Evolutionary conservation across 1,140 invertebrate species (phyloP).

Genomic region (Pseudomyrmex gracilis): DNA sequence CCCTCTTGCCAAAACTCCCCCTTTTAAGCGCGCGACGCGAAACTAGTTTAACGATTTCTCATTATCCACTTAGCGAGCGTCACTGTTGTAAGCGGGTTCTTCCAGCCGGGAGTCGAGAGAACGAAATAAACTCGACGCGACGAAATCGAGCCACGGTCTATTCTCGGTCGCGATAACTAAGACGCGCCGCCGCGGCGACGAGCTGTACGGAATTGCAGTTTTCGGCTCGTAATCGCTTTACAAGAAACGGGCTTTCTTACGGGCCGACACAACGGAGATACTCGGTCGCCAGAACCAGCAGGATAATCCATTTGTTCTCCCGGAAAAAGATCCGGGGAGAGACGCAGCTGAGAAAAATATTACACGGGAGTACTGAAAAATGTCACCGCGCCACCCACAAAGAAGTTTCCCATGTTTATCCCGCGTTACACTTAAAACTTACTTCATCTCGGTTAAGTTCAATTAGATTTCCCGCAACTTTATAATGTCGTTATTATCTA

Average conservation of each 20-base stretch:
- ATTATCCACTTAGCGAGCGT: constrained; percentile 57
- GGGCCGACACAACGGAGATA: constrained; percentile 47
- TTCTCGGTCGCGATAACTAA: constrained; percentile 24
- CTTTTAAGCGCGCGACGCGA: neutral
- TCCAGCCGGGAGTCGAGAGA: constrained; percentile 7
- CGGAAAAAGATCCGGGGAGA: constrained; percentile 4
- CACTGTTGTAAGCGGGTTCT: constrained; percentile 56
- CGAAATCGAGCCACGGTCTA: constrained; percentile 36
- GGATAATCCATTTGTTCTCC: constrained; percentile 57
- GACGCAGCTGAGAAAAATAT: constrained; percentile 58
- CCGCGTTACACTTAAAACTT: constrained; percentile 57
- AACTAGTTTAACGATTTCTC: constrained; percentile 62
- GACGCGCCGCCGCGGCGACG: neutral
- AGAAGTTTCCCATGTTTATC: constrained; percentile 61
- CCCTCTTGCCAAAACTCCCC: constrained; percentile 1
- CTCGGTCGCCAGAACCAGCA: constrained; percentile 38
- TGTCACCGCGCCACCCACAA: constrained; percentile 39
- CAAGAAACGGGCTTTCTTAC: constrained; percentile 50
- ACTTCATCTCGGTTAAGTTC: constrained; percentile 59
- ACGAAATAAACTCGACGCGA: constrained; percentile 31
- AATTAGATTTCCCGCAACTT: constrained; percentile 53
- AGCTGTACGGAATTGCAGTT: constrained; percentile 21
- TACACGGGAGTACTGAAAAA: constrained; percentile 56
- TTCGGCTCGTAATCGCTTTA: constrained; percentile 45
- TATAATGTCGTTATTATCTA: constrained; percentile 55